phyloP scores from a whole-genome alignment of 2,113 vertebrate species.

The Microcebus ravelobensis region DNA sequence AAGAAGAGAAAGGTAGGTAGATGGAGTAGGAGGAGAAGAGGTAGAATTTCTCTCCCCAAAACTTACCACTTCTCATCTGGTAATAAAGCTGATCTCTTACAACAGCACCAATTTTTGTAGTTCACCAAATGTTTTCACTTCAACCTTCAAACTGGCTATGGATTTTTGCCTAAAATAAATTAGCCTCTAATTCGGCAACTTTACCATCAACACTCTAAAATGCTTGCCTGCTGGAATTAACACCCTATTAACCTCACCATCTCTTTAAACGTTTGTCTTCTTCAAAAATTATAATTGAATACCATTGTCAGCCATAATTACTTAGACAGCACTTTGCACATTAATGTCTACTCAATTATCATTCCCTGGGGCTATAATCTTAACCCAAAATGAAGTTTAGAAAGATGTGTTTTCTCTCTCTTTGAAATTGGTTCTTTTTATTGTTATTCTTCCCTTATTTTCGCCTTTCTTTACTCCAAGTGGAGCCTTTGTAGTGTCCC shows the following conservation, averaged over 20 bases:
- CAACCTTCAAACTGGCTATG: conserved; percentile 1
- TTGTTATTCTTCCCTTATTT: neutral
- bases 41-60: neutral
- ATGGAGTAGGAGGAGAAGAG: neutral
- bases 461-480: neutral
- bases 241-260: conserved; percentile 14
- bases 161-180: conserved; percentile 48
- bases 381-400: neutral
- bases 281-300: conserved; percentile 6
- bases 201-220: neutral
- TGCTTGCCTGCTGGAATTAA: conserved; percentile 7
- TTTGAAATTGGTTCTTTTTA: neutral
- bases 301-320: neutral
- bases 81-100: neutral
- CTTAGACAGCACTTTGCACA: conserved; percentile 27
- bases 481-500: neutral
- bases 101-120: neutral
- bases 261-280: conserved; percentile 15
- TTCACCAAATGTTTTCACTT: neutral
- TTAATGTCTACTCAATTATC: conserved; percentile 40
- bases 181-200: neutral
- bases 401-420: neutral
- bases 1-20: neutral
- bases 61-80: neutral
- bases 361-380: neutral